Evolutionary conservation across 2,888 invertebrate species (phyloP), one percentile per base, ranked within the genome.

Genomic region (Eremobia ochroleuca): DNA sequence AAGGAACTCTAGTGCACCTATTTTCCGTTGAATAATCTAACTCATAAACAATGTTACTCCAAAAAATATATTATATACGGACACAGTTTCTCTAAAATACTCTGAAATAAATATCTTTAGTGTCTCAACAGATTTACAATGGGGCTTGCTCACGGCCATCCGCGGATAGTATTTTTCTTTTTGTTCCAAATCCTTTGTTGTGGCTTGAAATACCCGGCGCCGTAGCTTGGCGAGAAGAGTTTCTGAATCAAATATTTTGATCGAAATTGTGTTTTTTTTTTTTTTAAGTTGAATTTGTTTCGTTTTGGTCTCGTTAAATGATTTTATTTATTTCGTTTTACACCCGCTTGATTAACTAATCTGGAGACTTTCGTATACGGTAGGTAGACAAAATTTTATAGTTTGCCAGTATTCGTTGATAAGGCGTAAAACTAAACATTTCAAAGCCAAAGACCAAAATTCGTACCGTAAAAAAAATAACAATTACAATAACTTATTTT

Each of bases 121-220:
- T 76, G 72, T 74, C 81, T 81, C 72, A 76, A 83, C 81, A 77
- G 81, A 83, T 87, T 87, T 83, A 87, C 81, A 85, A 79, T 81
- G 83, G 78, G 66, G 64, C 83, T 83, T 78, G 86, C 86, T 86
- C 77, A 71, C 75, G 83, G 88, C 83, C 65, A 64, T 77, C 31
- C 67, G 66, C 8, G 69, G 62, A 77, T 80, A 80, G 81, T 68
- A 76, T 77, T 83, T 67, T 88, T 87, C 78, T 85, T 87, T 85
- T 85, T 76, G 76, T 75, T 83, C 73, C 64, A 78, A 87, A 79
- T 86, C 83, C 86, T 83, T 86, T 86, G 88, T 88, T 77, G 79
- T 59, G 83, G 88, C 66, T 85, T 79, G 73, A 82, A 87, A 83
- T 85, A 86, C 76, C 83, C 61, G 77, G 72, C 37, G n/a, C 43